Conservation (phyloP, 2,113 vertebrate species). For the Saguinus midas region DNA sequence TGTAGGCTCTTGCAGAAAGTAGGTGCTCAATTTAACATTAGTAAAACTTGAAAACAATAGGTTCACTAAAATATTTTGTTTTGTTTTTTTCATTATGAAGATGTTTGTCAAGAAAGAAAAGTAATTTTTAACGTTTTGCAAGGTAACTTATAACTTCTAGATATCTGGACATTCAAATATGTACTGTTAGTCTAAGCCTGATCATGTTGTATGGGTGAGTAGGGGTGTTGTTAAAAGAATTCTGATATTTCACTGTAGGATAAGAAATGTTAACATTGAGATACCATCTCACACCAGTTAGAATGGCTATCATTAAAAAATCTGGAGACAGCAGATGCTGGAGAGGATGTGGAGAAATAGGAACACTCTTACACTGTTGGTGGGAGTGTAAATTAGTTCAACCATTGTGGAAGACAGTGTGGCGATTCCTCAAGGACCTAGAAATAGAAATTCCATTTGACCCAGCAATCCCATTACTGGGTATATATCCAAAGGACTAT, state of each 20-base stretch:
- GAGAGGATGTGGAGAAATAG: too few relatives aligned
- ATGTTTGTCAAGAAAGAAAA: background rate
- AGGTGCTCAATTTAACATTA: background rate
- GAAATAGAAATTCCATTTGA: too few relatives aligned
- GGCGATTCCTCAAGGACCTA: too few relatives aligned
- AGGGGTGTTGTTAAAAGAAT: background rate
- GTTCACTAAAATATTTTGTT: background rate
- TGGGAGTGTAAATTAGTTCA: too few relatives aligned
- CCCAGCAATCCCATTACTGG: too few relatives aligned
- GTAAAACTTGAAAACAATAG: background rate
- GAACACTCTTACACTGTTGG: too few relatives aligned
- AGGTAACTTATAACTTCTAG: background rate
- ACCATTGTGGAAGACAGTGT: too few relatives aligned
- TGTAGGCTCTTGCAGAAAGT: background rate
- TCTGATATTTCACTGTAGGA: background rate
- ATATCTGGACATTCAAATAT: background rate
- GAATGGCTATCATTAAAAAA: too few relatives aligned
- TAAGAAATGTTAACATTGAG: background rate
- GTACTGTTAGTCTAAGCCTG: background rate
- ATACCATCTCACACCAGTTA: too few relatives aligned
- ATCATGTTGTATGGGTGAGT: background rate
- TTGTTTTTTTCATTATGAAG: background rate
- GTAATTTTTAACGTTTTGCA: background rate
- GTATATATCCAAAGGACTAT: too few relatives aligned
- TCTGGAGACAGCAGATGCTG: too few relatives aligned